Conservation (phyloP, 2,797 vertebrate genomes). For the Otus scops region DNA sequence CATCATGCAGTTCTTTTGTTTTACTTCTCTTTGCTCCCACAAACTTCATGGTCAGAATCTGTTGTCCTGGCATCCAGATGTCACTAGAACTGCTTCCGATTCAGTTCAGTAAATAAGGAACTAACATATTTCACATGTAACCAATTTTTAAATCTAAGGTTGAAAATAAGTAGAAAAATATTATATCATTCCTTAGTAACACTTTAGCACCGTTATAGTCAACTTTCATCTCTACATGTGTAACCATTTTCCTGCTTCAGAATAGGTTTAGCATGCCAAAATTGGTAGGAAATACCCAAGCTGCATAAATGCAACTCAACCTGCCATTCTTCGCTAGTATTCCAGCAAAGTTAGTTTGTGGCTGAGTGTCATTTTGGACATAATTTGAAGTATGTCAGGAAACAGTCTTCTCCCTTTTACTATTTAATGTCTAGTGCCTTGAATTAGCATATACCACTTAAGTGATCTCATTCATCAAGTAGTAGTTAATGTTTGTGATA, state of each 20-base stretch:
- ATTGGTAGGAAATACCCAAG: neutral
- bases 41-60: neutral
- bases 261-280: neutral
- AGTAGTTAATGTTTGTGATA: neutral
- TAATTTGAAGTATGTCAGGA: neutral
- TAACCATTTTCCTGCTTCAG: neutral
- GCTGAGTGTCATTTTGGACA: neutral
- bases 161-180: neutral
- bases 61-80: neutral
- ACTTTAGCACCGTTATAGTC: neutral
- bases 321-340: neutral
- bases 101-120: neutral
- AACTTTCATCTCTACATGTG: fast-evolving
- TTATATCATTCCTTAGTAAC: neutral
- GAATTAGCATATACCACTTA: neutral
- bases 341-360: neutral
- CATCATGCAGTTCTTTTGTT: neutral
- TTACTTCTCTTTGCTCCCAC: neutral
- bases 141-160: neutral
- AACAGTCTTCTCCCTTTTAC: neutral
- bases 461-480: neutral
- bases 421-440: neutral
- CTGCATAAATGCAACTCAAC: neutral
- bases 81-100: neutral
- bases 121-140: neutral